Evolutionary conservation across 2,888 invertebrate genomes (phyloP).

Genomic region (Rotaria magnacalcarata): DNA sequence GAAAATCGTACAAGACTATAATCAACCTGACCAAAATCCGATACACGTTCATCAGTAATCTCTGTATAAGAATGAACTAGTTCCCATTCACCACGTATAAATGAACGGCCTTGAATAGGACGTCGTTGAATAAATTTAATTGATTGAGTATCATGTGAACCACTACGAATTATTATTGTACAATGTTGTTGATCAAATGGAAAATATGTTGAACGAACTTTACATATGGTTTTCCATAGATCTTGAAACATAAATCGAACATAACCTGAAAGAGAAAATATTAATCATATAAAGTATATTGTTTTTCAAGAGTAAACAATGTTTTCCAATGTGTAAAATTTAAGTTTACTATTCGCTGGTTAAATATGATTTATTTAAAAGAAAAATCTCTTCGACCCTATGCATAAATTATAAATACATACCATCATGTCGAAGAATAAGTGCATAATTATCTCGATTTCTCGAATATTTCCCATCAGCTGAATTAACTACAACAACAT

Average conservation of each 20-base stretch:
- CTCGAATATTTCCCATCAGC: constrained; percentile 42
- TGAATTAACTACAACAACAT: constrained; percentile 43
- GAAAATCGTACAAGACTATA: constrained; percentile 38
- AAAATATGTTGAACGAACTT: constrained; percentile 39
- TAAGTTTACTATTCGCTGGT: no score
- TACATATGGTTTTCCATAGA: constrained; percentile 27
- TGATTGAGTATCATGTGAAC: constrained; percentile 39
- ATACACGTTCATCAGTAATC: constrained; percentile 33
- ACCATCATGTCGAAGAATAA: constrained; percentile 13
- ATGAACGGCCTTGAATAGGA: constrained; percentile 2
- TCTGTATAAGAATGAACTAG: constrained; percentile 39
- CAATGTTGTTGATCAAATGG: constrained; percentile 45
- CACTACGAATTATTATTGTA: constrained; percentile 41
- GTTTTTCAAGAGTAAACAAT: no score
- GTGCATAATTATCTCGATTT: constrained; percentile 43
- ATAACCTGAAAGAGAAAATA: not conserved
- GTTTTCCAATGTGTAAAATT: no score
- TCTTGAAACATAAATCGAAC: constrained; percentile 36
- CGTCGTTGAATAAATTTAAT: constrained; percentile 35
- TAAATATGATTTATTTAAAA: no score
- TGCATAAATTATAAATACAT: not conserved
- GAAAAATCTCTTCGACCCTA: not conserved
- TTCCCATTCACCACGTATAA: constrained; percentile 45
- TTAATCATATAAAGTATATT: not conserved
- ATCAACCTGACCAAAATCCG: not conserved